phyloP scores from a whole-genome alignment of 2,888 invertebrate genomes.

The Ormyrus thymus region DNA sequence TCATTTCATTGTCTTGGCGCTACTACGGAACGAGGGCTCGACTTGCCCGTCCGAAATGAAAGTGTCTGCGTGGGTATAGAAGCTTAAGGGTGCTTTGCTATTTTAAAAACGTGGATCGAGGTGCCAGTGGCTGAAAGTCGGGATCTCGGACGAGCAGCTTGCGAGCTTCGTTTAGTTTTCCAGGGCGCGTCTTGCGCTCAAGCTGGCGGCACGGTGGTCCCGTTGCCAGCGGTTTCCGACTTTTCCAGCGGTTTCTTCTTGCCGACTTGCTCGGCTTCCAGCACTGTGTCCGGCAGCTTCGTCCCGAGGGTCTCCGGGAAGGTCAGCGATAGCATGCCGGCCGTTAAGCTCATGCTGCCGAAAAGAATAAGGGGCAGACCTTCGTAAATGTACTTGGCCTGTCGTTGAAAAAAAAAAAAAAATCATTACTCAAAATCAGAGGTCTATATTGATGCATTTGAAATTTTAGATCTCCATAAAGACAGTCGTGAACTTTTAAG shows the following conservation, averaged over 20 bases:
- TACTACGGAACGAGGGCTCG: too few species aligned
- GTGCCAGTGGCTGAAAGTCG: too few species aligned
- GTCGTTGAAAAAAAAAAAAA: conserved; percentile 13
- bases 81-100: too few species aligned
- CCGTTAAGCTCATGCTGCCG: conserved; percentile 79
- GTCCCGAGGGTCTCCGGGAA: conserved; percentile 84
- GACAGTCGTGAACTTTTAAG: too few species aligned
- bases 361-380: conserved; percentile 81
- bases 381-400: conserved; percentile 66
- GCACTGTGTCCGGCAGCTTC: conserved; percentile 81
- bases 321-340: conserved; percentile 79
- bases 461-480: neutral
- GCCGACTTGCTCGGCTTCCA: conserved; percentile 80
- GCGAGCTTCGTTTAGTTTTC: too few species aligned
- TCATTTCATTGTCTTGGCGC: too few species aligned
- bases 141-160: too few species aligned
- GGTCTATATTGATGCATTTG: neutral
- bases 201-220: neutral
- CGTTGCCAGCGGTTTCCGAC: conserved; percentile 9
- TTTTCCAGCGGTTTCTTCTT: conserved; percentile 40
- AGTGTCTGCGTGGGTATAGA: too few species aligned
- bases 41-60: too few species aligned
- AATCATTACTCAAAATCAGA: neutral
- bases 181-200: too few species aligned
- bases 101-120: too few species aligned